Base-by-base conservation (phyloP, 2,113 vertebrate genomes). In the Gadus chalcogrammus region DNA sequence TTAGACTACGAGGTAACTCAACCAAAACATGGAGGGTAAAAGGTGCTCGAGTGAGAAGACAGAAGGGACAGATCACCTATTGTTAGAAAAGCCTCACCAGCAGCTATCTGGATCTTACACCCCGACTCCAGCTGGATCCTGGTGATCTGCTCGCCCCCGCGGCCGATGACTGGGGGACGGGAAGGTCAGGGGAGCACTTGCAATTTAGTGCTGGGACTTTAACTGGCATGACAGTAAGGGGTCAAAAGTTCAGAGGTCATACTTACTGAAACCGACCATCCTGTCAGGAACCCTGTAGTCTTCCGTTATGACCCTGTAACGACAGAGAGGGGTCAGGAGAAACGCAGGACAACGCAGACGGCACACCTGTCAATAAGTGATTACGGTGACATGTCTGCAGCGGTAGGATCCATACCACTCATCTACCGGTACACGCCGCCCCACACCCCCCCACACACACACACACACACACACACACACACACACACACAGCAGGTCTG, bases 221-320 rank as follows among this genome's bases (percentile, higher is more conserved):
- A 24, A 5, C 20, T 22, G 24, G 22, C 22, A 15, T 62, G 11
- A 27, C 17, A 62, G 61, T 1, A 62, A 24, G 12, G 15, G 61
- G 22, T 62, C 61, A 27, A 9, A 20, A 74, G 67, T 62, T 75
- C 55, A 24, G 28, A 74, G 65, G 62, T 79, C 65, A 71, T 80
- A 89, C 97, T 96, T 93, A 99, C 96, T 99, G 91, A 99, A 99
- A 91, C 97, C 97, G 85, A 99, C 97, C 97, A 99, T 99, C 76
- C 97, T 95, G 88, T 99, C 97, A 24, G 97, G 97, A 87, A 99
- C 97, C 90, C 98, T 98, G 90, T 95, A 99, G 56, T 99, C 97
- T 82, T 99, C 97, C 81, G 97, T 97, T 87, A 94, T 89, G 80
- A 97, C 94, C 85, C 97, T 98, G 78, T 11, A 79, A 73, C 52